Evolutionary conservation across 1,140 invertebrate species (phyloP), one percentile per base, ranked within the genome.

Genomic region (Cyclina sinensis): DNA sequence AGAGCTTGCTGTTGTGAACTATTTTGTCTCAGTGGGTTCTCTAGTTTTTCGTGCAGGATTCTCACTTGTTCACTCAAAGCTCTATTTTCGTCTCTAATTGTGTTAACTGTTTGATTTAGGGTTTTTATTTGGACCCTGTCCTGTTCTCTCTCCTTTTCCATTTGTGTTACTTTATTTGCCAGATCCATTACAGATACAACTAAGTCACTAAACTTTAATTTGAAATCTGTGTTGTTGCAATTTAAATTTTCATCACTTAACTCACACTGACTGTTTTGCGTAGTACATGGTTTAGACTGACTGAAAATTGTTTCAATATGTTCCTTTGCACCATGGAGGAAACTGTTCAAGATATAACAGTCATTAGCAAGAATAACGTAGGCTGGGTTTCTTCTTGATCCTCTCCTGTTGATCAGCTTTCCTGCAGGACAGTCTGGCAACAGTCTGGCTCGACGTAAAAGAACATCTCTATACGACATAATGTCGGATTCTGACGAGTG

Each of bases 391-490:
- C 43, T 37, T 14, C 73, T 12, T 9, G 73, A 76, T 18, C 73
- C 73, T 27, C 73, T 39, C 14, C 73, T 12, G 14, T 3, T 48
- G 3, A 76, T 76, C 24, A 76, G 43, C 24, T 48, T 76, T 16
- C 73, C 73, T 27, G 32, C 1, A 43, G 73, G 73, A 76, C 73
- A 76, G 35, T 39, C 35, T 76, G 1, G 1, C 12, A 43, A 43
- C 21, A 32, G 35, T n/a, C 5, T 76, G 4, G 73, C 73, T 39
- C 73, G 4, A 30, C 37, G 14, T 7, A 43, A 37, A 5, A 76
- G 43, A 43, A 76, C 73, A 48, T 76, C 73, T 76, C 73, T 76
- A n/a, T 76, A 76, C 18, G 73, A 39, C 2, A 12, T 2, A 43
- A 76, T 76, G 21, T 76, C 35, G 2, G 35, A 76, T 18, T 76